Conservation (phyloP, 1,140 invertebrate species). For the Heliconius nattereri region DNA sequence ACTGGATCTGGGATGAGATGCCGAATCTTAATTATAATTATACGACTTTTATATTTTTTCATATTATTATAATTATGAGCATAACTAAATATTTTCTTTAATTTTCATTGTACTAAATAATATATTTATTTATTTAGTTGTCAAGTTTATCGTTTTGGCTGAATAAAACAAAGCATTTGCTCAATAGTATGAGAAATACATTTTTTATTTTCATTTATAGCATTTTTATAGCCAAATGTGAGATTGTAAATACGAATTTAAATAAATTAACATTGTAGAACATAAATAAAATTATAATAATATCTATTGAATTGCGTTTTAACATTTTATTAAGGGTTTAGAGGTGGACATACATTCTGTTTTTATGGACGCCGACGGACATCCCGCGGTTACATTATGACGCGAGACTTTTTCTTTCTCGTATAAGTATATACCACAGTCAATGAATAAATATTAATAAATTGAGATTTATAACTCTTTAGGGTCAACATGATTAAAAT, state of each 20-base stretch:
- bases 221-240: background rate
- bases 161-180: background rate
- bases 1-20: constrained; percentile 35
- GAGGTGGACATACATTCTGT: constrained; percentile 26
- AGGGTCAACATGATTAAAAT: constrained; percentile 34
- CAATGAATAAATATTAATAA: constrained; percentile 50
- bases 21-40: constrained; percentile 15
- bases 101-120: too few relatives aligned
- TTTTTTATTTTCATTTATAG: background rate
- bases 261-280: constrained; percentile 28
- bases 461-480: constrained; percentile 53
- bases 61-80: background rate
- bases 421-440: constrained; percentile 19
- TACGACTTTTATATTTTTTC: background rate
- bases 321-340: constrained; percentile 43
- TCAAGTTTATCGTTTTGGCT: background rate
- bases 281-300: constrained; percentile 41
- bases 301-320: constrained; percentile 44
- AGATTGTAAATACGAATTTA: background rate
- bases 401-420: constrained; percentile 24
- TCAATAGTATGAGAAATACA: background rate
- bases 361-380: constrained; percentile 42
- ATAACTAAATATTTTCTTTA: background rate
- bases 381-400: constrained; percentile 49
- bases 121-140: too few relatives aligned